phyloP scores from a whole-genome alignment of 2,888 invertebrate genomes.

The Synanthedon andrenaeformis region DNA sequence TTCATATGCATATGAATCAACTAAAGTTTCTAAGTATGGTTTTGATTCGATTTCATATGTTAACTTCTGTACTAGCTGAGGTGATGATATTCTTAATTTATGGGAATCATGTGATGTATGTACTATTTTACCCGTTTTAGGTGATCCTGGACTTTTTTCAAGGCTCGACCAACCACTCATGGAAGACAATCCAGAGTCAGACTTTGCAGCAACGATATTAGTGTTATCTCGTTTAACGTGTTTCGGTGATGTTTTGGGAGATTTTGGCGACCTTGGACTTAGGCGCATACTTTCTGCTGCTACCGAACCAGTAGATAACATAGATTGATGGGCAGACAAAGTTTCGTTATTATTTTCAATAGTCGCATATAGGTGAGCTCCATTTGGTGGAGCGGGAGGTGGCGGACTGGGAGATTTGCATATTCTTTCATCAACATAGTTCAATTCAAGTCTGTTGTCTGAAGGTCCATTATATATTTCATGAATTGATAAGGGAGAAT shows the following conservation, averaged over 20 bases:
- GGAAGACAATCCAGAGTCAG: constrained; percentile 87
- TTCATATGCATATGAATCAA: constrained; percentile 62
- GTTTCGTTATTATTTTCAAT: constrained; percentile 46
- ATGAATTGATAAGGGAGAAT: constrained; percentile 74
- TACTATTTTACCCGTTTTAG: constrained; percentile 68
- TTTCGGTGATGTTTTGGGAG: constrained; percentile 79
- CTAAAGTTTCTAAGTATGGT: constrained; percentile 68
- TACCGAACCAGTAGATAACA: constrained; percentile 39
- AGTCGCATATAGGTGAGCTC: constrained; percentile 58
- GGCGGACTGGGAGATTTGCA: constrained; percentile 78
- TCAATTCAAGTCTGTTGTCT: constrained; percentile 54
- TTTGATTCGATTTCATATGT: constrained; percentile 52
- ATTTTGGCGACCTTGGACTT: constrained; percentile 79
- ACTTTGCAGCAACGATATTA: constrained; percentile 80
- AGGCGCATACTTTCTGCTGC: constrained; percentile 65
- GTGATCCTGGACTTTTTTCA: constrained; percentile 87
- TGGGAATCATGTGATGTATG: constrained; percentile 51
- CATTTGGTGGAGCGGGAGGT: constrained; percentile 83
- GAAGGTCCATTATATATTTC: constrained; percentile 72
- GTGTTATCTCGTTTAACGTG: constrained; percentile 70
- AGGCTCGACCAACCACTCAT: constrained; percentile 89
- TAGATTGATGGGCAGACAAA: constrained; percentile 29
- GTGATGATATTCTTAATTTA: constrained; percentile 51
- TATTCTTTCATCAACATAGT: constrained; percentile 59
- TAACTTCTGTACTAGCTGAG: constrained; percentile 47